phyloP scores from a whole-genome alignment of 2,113 vertebrate species.

The Ascaphus truei region DNA sequence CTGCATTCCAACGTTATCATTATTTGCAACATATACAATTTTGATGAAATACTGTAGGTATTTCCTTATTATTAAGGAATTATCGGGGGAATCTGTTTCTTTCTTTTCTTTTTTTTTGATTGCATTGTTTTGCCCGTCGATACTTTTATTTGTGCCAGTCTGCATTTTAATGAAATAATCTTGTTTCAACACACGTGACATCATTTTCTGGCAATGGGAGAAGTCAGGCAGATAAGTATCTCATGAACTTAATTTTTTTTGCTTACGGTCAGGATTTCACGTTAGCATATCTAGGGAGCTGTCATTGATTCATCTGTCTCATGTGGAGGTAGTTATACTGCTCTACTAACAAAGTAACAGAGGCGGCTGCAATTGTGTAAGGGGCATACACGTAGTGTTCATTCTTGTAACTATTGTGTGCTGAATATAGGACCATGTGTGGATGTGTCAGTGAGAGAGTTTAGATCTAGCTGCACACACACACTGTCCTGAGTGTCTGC shows the following conservation, averaged over 20 bases:
- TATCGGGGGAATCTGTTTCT: too few species aligned
- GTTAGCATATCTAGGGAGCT: conserved; percentile 32
- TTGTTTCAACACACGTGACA: neutral
- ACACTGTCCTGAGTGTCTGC: conserved; percentile 63
- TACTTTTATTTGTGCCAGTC: neutral
- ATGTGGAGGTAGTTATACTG: conserved; percentile 46
- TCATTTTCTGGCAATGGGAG: neutral
- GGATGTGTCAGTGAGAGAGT: conserved; percentile 45
- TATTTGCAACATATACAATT: too few species aligned
- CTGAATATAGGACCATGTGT: conserved; percentile 35
- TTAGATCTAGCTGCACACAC: conserved; percentile 55
- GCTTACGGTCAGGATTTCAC: conserved; percentile 43
- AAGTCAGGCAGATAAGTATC: conserved; percentile 37
- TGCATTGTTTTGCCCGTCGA: too few species aligned
- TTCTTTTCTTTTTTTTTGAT: too few species aligned
- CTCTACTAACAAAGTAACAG: conserved; percentile 29
- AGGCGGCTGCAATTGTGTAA: conserved; percentile 40
- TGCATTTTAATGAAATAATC: too few species aligned
- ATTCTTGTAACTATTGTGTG: conserved; percentile 24
- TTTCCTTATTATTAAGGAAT: too few species aligned
- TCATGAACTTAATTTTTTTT: conserved; percentile 54
- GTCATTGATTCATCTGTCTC: conserved; percentile 48
- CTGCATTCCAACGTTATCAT: too few species aligned
- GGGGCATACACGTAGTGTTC: conserved; percentile 36
- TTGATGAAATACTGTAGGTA: too few species aligned